phyloP scores from a whole-genome alignment of 2,113 vertebrate genomes.

The Phylloscopus whistleri region DNA sequence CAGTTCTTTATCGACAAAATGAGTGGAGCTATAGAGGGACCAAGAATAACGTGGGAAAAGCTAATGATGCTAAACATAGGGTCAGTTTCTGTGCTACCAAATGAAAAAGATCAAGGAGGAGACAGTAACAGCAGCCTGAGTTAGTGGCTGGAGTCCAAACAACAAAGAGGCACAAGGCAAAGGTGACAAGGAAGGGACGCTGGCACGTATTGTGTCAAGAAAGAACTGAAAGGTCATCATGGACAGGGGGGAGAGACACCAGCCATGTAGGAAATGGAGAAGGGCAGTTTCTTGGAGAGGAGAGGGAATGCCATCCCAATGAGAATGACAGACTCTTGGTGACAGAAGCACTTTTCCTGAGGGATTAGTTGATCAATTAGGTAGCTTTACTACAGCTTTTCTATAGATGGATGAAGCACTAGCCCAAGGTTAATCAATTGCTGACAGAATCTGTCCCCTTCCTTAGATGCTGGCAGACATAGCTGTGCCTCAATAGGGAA shows the following conservation, averaged over 20 bases:
- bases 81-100: background rate
- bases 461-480: background rate
- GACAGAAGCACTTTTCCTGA: background rate
- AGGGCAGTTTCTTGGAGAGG: background rate
- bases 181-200: background rate
- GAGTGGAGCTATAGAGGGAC: background rate
- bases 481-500: background rate
- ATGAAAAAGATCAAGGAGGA: background rate
- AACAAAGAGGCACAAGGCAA: background rate
- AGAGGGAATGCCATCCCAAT: background rate
- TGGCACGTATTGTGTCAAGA: background rate
- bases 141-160: background rate
- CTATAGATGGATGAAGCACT: background rate
- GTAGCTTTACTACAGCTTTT: background rate
- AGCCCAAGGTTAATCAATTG: background rate
- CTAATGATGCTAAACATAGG: background rate
- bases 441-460: background rate
- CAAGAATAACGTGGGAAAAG: background rate
- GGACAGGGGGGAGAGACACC: background rate
- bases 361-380: conserved; percentile 1
- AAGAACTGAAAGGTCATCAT: background rate
- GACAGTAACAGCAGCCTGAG: background rate
- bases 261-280: background rate
- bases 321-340: background rate
- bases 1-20: background rate